These are phyloP conservation scores for Kradibia gibbosae DNA, from an alignment of 1,140 invertebrate genomes.

Conservation along the genomic window DNA sequence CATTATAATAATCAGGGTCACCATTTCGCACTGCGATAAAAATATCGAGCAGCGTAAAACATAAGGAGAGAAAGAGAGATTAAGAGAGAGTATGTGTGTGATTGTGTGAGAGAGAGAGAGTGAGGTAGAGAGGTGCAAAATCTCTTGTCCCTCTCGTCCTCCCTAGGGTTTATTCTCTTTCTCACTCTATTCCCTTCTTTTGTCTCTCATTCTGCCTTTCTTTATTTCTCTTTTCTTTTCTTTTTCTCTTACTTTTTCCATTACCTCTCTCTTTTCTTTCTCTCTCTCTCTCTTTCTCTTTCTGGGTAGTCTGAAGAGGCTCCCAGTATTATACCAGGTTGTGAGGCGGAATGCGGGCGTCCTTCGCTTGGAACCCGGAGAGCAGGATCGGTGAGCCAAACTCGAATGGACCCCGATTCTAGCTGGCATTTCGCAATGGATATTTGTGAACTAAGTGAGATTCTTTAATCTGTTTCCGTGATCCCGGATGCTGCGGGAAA, in stretches of 20 bases:
- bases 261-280: slow-evolving; percentile 45
- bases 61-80: slow-evolving; percentile 36
- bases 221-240: not conserved
- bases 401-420: slow-evolving; percentile 69
- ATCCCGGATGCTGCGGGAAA: not conserved
- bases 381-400: slow-evolving; percentile 7
- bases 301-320: slow-evolving; percentile 58
- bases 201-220: not conserved
- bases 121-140: slow-evolving; percentile 54
- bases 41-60: slow-evolving; percentile 34
- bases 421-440: slow-evolving; percentile 67
- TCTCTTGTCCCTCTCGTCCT: slow-evolving; percentile 34
- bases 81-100: slow-evolving; percentile 27
- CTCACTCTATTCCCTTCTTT: slow-evolving; percentile 9
- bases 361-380: slow-evolving; percentile 57
- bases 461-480: slow-evolving; percentile 47
- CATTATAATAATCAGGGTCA: slow-evolving; percentile 69
- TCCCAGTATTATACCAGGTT: slow-evolving; percentile 72
- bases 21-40: slow-evolving; percentile 54
- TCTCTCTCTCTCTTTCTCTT: slow-evolving; percentile 17
- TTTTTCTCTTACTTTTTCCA: not conserved
- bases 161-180: slow-evolving; percentile 44
- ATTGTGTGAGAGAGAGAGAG: not conserved
- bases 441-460: not conserved
- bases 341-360: slow-evolving; percentile 72